Base-by-base conservation (phyloP, 2,797 vertebrate species). In the Gymnoscopelus microlampas region DNA sequence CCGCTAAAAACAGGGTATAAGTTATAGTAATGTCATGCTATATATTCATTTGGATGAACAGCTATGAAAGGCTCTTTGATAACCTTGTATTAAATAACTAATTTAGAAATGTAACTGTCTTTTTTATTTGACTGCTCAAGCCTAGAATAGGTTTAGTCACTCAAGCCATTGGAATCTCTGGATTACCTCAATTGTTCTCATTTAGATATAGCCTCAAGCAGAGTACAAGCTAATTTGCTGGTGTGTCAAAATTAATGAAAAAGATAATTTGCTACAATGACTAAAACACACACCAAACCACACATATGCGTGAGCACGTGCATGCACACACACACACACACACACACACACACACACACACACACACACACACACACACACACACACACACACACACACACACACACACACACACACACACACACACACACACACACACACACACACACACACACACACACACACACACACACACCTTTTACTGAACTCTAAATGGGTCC, bases 161-260 rank as follows among this genome's bases (percentile, higher is more conserved):
- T 50, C 60, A 73, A 85, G 78, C 81, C 83, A 73, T 82, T 86
- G 59, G 86, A 87, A 87, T 85, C 86, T 85, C 77, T 60, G 84
- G 84, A 91, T 89, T 84, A 91, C 59, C 53, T 68, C 68, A 61
- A 75, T 79, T 53, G 57, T 70, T 88, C 89, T 86, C 88, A 91
- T 90, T 92, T 90, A 85, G 82, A 82, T 24, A 59, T 87, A 79
- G 89, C 92, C 91, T 86, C 76, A 32, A 89, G 92, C 88, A 75
- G 55, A 67, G 84, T 79, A 71, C 76, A 72, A 66, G 79, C 82
- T 86, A 82, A 92, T 92, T 90, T 91, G 85, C 89, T 81, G 7
- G 47, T 71, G 74, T 83, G 89, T 88, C 82, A 50, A 89, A 92
- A 91, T 91, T 91, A 92, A 91, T 93, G 87, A 86, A 88, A 81